Base-by-base conservation (phyloP, 2,113 vertebrate species). In the Carettochelys insculpta region DNA sequence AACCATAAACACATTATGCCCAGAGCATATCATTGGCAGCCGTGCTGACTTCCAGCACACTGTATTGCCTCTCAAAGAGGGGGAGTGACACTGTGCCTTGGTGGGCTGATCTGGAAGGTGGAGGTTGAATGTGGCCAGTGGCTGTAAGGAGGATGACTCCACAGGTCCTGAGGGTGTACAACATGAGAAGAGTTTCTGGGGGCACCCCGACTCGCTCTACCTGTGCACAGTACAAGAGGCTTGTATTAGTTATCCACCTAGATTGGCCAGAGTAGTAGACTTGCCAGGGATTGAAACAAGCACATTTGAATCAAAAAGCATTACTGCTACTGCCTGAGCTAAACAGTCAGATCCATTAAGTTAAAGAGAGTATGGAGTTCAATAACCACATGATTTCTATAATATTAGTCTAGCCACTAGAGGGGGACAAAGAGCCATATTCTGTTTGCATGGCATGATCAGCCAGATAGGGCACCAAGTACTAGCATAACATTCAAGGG, bases 391-490 rank as follows among this genome's bases (percentile, higher is more conserved):
- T n/a, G n/a, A n/a, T n/a, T 73, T 90, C 11, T 51, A 61, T 75
- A n/a, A 85, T 45, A 54, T 27, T 25, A 87, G n/a, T 76, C 12
- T 1, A 88, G 82, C 38, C 75, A 73, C 25, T 92, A 85, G 83
- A 58, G 85, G 86, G 77, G 86, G 90, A 75, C 5, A 80, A 50
- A 50, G 48, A 50, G 48, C 48, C 48, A 50, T 14, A 50, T 84
- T 88, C 82, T 88, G 91, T 92, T 51, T 86, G 82, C 86, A 27
- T 56, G 54, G 25, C 8, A 27, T 89, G 90, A 78, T 71, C 77
- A 38, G 82, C 94, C 94, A 92, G 92, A 89, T 82, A 95, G 93
- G 90, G 94, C 82, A 75, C 88, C 92, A 94, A 92, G 85, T 95
- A 94, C 5, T 91, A 86, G 86, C 95, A 87, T 11, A 29, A 1